Conservation (phyloP, 2,888 invertebrate species). For the Macrophya alboannulata region DNA sequence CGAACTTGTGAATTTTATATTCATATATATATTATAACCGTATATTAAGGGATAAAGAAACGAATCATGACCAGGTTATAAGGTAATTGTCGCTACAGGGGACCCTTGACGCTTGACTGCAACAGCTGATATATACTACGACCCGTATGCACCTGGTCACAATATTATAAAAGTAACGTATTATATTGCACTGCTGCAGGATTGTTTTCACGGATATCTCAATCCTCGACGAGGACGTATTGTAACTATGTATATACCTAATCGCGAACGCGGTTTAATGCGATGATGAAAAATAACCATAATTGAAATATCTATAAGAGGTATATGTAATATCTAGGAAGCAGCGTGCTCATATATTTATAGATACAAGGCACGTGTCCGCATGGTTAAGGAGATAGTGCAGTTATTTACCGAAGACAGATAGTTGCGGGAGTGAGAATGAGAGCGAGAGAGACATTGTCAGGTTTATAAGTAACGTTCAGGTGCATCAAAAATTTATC, state of each 20-base stretch:
- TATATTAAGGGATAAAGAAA: not conserved
- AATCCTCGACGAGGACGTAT: constrained; percentile 15
- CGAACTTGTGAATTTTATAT: not conserved
- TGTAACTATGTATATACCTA: no score
- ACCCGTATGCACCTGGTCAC: constrained; percentile 17
- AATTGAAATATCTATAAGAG: constrained; percentile 55
- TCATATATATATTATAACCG: not conserved
- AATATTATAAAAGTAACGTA: constrained; percentile 15
- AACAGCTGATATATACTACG: constrained; percentile 7
- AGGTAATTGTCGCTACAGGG: constrained; percentile 12
- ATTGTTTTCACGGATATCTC: not conserved
- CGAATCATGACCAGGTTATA: constrained; percentile 31
- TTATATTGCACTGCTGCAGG: not conserved
- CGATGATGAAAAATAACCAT: constrained; percentile 21
- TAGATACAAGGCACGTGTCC: constrained; percentile 46
- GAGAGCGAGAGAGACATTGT: not conserved
- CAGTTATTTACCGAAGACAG: constrained; percentile 38
- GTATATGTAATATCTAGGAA: constrained; percentile 20
- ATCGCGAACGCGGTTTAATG: no score
- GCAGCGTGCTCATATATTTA: constrained; percentile 25
- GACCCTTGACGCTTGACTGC: not conserved
- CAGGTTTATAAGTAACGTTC: constrained; percentile 7
- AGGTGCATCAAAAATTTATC: constrained; percentile 48
- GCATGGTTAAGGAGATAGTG: constrained; percentile 37
- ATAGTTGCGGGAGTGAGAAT: not conserved